Evolutionary conservation across 2,113 vertebrate species (phyloP), one percentile per base, ranked within the genome.

Genomic region (Heterotis niloticus): DNA sequence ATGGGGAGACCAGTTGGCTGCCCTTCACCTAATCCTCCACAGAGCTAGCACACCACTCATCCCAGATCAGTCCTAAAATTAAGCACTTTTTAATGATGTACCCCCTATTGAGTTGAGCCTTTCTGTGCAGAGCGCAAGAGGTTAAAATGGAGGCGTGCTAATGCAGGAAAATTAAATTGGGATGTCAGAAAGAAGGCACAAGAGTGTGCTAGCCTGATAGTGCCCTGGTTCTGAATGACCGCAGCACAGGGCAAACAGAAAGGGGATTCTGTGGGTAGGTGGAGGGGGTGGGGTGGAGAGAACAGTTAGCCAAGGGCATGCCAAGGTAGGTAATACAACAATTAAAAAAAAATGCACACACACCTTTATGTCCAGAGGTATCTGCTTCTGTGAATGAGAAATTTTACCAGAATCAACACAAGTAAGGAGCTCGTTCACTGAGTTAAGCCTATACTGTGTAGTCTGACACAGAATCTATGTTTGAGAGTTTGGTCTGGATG

Each of bases 321-420:
- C 92, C 87, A 90, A 83, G 83, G 57, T 44, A 86, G 83, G 84
- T 87, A 81, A 89, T 88, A 90, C 82, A 89, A 91, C 76, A 87
- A 76, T 79, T 83, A 44, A 44, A 44, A 44, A 44, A 44, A 44
- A 44, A 85, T 91, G 83, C 88, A 85, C 90, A 94, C 93, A 92
- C 85, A 93, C 93, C 93, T 94, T 92, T 85, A 77, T 83, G 85
- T 93, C 93, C 93, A 89, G 86, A 86, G 84, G 88, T 85, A 81
- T 90, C 92, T 86, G 88, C 87, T 87, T 92, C 93, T 94, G 93
- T 91, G 85, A 91, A 94, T 86, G 90, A 94, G 88, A 93, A 91
- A 93, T 91, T 83, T 89, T 87, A 83, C 84, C 90, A 92, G 86
- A 92, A 84, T 91, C 87, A 91, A 92, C 92, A 92, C 78, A 80